These are phyloP conservation scores for Elegia similella DNA, from an alignment of 2,888 invertebrate species.

Conservation along the genomic window DNA sequence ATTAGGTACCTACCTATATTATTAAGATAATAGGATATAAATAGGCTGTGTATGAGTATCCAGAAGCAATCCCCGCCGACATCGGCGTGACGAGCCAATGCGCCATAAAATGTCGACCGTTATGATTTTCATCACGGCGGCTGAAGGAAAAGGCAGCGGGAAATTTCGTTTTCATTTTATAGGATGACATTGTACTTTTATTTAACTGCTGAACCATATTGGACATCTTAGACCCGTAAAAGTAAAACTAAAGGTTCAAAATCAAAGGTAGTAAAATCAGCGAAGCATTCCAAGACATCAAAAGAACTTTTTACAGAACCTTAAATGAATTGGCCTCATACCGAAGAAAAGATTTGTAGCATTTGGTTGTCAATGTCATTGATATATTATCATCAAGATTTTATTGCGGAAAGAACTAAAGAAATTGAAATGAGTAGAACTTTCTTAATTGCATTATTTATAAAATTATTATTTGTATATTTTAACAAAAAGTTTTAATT, in stretches of 20 bases:
- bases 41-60: constrained; percentile 11
- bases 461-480: too few relatives aligned
- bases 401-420: too few relatives aligned
- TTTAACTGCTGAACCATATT: constrained; percentile 30
- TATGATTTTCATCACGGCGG: constrained; percentile 34
- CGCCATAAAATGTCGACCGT: constrained; percentile 37
- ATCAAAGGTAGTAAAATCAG: background rate
- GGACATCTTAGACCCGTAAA: constrained; percentile 19
- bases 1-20: too few relatives aligned
- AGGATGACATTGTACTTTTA: constrained; percentile 26
- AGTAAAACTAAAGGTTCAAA: background rate
- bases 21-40: background rate
- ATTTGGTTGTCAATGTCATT: too few relatives aligned
- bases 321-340: too few relatives aligned
- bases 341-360: too few relatives aligned
- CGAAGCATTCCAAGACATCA: background rate
- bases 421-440: too few relatives aligned
- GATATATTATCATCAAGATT: too few relatives aligned
- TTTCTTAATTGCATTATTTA: too few relatives aligned
- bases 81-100: constrained; percentile 32
- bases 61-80: constrained; percentile 31
- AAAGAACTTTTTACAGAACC: too few relatives aligned
- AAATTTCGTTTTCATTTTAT: constrained; percentile 34
- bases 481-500: too few relatives aligned
- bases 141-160: constrained; percentile 20